These are phyloP conservation scores for Hypena proboscidalis DNA, from an alignment of 2,888 invertebrate genomes.

Conservation along the genomic window DNA sequence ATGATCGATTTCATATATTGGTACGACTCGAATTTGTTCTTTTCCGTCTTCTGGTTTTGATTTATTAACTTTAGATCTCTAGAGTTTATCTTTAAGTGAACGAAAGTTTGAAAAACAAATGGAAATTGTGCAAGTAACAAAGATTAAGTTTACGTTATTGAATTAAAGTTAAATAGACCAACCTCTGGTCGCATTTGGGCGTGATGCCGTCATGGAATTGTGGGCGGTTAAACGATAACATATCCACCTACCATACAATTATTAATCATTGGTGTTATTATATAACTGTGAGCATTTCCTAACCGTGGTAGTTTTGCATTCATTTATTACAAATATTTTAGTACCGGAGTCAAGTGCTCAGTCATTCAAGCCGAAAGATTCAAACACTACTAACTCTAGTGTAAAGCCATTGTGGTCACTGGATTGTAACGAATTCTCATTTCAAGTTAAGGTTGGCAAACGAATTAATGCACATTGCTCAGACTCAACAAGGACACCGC, in stretches of 20 bases:
- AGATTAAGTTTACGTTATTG: no score
- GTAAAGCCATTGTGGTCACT: constrained; percentile 20
- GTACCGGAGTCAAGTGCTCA: constrained; percentile 5
- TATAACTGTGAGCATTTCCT: neutral
- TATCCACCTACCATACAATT: neutral
- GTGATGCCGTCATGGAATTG: constrained; percentile 1
- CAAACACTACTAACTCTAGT: constrained; percentile 8
- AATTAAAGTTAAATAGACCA: no score
- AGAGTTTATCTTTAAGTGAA: no score
- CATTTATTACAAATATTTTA: neutral
- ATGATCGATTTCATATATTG: no score
- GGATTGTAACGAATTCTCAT: constrained; percentile 23
- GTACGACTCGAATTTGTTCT: no score
- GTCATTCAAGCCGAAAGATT: constrained; percentile 6
- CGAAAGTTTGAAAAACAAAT: no score
- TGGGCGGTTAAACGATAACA: constrained; percentile 4
- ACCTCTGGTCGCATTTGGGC: neutral
- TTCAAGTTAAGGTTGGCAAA: constrained; percentile 14
- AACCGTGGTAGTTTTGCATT: no score
- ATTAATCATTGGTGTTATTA: constrained; percentile 1
- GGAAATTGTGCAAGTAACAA: no score
- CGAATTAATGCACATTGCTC: constrained; percentile 32
- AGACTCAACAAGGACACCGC: constrained; percentile 24
- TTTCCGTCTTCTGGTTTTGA: no score
- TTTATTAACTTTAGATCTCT: no score